Evolutionary conservation across 2,113 vertebrate genomes (phyloP).

Genomic region (Sylvietta virens): DNA sequence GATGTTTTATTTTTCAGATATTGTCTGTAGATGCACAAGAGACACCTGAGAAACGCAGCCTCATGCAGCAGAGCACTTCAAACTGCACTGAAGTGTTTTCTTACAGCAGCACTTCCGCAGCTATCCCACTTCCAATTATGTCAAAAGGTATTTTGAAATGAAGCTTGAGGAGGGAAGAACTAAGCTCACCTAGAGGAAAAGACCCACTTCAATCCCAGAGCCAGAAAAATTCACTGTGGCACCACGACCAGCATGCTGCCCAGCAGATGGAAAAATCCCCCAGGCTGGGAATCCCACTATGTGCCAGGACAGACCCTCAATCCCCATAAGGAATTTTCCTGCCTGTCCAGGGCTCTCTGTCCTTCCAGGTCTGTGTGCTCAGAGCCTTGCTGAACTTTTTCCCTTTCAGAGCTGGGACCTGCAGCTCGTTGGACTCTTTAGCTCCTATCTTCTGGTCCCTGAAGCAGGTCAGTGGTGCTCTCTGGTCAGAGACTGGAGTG

Average conservation of each 20-base stretch:
- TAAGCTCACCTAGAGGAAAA: neutral
- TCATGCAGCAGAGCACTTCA: slow-evolving; percentile 3
- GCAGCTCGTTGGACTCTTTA: neutral
- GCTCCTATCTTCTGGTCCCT: neutral
- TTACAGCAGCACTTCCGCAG: neutral
- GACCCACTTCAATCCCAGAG: neutral
- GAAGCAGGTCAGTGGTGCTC: neutral
- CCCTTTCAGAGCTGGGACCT: neutral
- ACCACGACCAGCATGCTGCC: neutral
- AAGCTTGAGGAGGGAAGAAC: neutral
- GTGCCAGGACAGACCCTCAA: neutral
- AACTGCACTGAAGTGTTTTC: neutral
- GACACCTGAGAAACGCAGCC: neutral
- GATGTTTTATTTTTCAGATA: neutral
- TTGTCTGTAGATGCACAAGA: neutral
- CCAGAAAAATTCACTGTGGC: neutral
- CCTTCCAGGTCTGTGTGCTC: neutral
- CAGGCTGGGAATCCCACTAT: neutral
- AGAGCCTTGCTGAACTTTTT: neutral
- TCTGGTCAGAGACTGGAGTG: neutral
- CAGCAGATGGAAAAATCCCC: neutral
- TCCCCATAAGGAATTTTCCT: neutral
- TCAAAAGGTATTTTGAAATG: slow-evolving; percentile 32
- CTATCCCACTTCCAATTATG: neutral
- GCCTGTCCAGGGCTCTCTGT: neutral